These are phyloP conservation scores for Plemyria rubiginata DNA, from an alignment of 2,888 invertebrate genomes.

Conservation along the genomic window DNA sequence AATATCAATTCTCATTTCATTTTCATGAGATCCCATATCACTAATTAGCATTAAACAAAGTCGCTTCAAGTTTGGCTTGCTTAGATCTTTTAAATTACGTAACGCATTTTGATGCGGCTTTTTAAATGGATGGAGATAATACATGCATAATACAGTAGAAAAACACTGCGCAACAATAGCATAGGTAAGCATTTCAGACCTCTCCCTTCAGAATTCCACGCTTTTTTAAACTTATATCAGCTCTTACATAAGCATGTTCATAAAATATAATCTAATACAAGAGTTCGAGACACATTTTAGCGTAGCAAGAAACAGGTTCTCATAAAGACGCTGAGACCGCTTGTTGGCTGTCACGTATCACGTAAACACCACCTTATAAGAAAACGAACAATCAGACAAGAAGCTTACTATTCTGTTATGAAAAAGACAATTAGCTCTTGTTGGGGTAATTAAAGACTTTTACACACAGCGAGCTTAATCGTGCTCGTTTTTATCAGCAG, in stretches of 20 bases:
- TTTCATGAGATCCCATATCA: neutral
- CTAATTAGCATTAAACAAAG: too few species aligned
- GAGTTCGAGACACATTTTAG: constrained; percentile 19
- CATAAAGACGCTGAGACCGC: constrained; percentile 14
- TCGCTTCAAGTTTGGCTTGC: too few species aligned
- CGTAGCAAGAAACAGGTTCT: constrained; percentile 21
- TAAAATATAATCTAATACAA: constrained; percentile 19
- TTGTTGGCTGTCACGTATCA: constrained; percentile 24
- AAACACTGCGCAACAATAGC: too few species aligned
- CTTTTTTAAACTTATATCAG: too few species aligned
- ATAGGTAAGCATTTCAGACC: too few species aligned
- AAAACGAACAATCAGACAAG: constrained; percentile 28
- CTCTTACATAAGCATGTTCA: neutral
- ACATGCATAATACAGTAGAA: too few species aligned
- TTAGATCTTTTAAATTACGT: too few species aligned
- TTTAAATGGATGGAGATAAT: too few species aligned
- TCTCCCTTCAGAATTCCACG: too few species aligned
- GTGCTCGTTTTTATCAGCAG: constrained; percentile 12
- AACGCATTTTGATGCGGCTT: too few species aligned
- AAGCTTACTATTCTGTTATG: constrained; percentile 21
- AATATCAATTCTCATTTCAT: neutral
- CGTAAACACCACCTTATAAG: constrained; percentile 21
- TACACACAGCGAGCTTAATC: constrained; percentile 26
- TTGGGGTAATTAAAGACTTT: constrained; percentile 24
- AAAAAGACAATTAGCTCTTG: constrained; percentile 29